Evolutionary conservation across 2,797 vertebrate genomes (phyloP), one percentile per base, ranked within the genome.

Genomic region (Syngnathus acus): DNA sequence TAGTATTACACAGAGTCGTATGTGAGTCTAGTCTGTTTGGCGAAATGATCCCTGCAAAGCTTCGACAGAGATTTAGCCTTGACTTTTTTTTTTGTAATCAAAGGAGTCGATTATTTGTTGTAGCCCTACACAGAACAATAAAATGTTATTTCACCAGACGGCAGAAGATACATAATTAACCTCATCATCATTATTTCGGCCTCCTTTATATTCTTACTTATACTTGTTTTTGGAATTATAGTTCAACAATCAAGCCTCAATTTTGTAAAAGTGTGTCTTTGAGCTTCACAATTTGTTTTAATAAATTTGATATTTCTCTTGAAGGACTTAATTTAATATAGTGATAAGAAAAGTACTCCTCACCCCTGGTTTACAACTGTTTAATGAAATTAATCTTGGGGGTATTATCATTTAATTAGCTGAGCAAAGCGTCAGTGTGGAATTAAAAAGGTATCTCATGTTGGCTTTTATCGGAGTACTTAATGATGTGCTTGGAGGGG

Each of bases 301-400:
- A 14, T 51, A 57, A 57, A 32, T 57, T 6, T 57, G 13, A n/a
- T 32, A 7, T 60, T 75, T 76, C 70, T 69, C 80, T 79, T 79
- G 78, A 74, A 72, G 63, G 63, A 84, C 78, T 82, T 42, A 78
- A 75, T 84, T 80, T 77, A 75, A 73, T 72, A 70, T 66, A 58
- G 2, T 37, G 32, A 58, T 58, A 58, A 6, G 14, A 38, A 58
- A 55, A 58, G 19, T 26, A 32, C 38, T 17, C 55, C 32, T 14
- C 38, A 38, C 6, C 14, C 55, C 55, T 58, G 26, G 11, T 38
- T 58, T 37, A 17, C 64, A 65, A 78, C 73, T 86, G 82, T 72
- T 84, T 82, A 77, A 82, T 82, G 74, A 86, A 87, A 88, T 84
- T 84, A 81, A 84, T 82, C 65, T 60, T 64, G 58, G 45, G 62